A percentile compares a stretch with the other conserved stretches of the same genome.
phyloP scores from a whole-genome alignment of 2,113 vertebrate genomes.

The Cettia cetti region DNA sequence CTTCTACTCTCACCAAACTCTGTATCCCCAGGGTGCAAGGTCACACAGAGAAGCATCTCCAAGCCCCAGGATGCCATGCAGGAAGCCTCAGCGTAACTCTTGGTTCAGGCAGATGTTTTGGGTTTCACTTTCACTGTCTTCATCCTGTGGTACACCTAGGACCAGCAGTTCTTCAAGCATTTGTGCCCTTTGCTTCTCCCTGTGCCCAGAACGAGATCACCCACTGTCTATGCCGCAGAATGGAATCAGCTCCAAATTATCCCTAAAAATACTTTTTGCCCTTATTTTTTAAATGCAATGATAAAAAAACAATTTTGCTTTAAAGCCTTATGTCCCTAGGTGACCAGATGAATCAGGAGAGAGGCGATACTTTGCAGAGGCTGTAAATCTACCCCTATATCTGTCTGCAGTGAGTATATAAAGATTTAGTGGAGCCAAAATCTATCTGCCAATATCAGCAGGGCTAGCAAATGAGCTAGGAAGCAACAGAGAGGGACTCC shows the following conservation, averaged over 20 bases:
- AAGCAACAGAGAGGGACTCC: not conserved
- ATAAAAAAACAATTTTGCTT: not conserved
- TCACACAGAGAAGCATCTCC: not conserved
- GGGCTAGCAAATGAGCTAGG: not conserved
- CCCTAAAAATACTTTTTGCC: not conserved
- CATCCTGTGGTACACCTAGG: not conserved
- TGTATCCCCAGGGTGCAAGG: not conserved
- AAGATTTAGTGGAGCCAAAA: not conserved
- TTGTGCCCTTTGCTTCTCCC: not conserved
- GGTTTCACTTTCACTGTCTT: not conserved
- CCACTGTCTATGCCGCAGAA: not conserved
- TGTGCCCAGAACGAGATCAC: not conserved
- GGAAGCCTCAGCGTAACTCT: not conserved
- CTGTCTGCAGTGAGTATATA: not conserved
- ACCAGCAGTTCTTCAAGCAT: not conserved
- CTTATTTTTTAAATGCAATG: not conserved
- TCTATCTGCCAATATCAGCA: not conserved
- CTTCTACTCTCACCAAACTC: not conserved
- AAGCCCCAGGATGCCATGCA: not conserved
- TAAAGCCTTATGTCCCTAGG: not conserved
- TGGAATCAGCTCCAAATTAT: not conserved
- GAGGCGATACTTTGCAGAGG: not conserved
- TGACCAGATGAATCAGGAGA: not conserved
- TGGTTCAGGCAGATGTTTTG: not conserved
- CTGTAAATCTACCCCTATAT: not conserved